A percentile compares a stretch with the other conserved stretches of the same genome.
phyloP scores from a whole-genome alignment of 2,113 vertebrate genomes.

The Lynx canadensis region DNA sequence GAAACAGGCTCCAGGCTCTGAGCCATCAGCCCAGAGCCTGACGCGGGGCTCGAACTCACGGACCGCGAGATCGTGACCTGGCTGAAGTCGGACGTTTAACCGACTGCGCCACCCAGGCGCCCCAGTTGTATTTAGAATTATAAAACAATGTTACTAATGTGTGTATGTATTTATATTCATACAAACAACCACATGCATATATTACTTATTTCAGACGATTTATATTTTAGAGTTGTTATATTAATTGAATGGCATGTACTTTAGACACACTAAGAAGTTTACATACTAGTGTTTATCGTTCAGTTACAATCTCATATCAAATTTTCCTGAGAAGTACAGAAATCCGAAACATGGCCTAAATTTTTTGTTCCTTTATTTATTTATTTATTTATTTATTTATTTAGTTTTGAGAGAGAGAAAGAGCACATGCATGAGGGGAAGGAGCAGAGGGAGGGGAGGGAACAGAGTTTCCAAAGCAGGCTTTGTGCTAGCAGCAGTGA shows the following conservation, averaged over 20 bases:
- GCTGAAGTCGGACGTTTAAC: no score
- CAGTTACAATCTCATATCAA: background rate
- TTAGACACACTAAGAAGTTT: background rate
- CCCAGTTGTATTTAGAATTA: background rate
- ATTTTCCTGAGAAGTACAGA: background rate
- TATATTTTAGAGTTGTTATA: background rate
- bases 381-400: no score
- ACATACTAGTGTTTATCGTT: background rate
- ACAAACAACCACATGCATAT: background rate
- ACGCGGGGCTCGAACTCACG: no score
- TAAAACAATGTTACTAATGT: background rate
- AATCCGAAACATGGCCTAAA: background rate
- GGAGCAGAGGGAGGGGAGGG: fast-evolving
- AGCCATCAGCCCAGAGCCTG: no score
- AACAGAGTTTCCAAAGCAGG: no score
- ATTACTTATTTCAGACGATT: background rate
- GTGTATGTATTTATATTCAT: background rate
- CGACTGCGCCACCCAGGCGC: no score
- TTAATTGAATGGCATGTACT: background rate
- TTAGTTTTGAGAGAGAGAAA: no score
- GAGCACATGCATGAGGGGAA: no score
- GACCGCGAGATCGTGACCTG: no score
- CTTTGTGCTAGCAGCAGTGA: no score
- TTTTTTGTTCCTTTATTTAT: background rate
- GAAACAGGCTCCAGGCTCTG: no score